Percentiles rank a stretch among this genome's conserved stretches.
phyloP scores from a whole-genome alignment of 2,113 vertebrate species.

The Eurystomus gularis region DNA sequence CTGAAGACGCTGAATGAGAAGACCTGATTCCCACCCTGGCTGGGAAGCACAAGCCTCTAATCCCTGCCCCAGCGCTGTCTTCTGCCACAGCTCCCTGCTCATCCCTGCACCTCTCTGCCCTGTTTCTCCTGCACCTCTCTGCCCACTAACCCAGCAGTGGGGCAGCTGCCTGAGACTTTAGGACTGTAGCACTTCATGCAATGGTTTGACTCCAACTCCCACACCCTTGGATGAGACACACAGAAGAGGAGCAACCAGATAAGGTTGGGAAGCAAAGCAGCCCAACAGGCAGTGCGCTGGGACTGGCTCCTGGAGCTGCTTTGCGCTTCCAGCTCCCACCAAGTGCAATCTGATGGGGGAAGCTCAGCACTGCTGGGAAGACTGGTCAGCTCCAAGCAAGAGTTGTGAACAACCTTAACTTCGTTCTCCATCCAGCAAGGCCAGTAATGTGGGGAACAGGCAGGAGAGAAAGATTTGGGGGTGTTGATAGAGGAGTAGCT shows the following conservation, averaged over 20 bases:
- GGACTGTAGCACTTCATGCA: rapidly evolving
- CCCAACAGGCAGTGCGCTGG: rapidly evolving
- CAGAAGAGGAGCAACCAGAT: not conserved
- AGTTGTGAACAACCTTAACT: not conserved
- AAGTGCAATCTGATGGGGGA: rapidly evolving
- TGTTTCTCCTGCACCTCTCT: not conserved
- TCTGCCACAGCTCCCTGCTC: not conserved
- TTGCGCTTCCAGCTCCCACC: not conserved
- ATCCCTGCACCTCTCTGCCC: not conserved
- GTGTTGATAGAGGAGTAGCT: too few relatives aligned
- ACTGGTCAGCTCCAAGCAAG: not conserved
- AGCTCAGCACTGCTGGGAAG: not conserved
- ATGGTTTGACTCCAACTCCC: not conserved
- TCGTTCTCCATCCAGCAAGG: not conserved
- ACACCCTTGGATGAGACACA: not conserved
- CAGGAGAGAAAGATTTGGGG: too few relatives aligned
- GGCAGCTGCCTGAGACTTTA: not conserved
- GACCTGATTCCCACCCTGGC: not conserved
- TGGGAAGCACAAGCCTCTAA: not conserved
- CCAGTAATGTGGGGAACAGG: rapidly evolving
- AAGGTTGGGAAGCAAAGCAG: not conserved
- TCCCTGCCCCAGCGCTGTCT: not conserved
- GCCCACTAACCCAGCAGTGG: not conserved
- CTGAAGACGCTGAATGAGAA: not conserved
- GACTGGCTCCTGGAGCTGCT: not conserved